These are phyloP conservation scores for Fragum fragum DNA, from an alignment of 2,888 invertebrate species.

Conservation along the genomic window DNA sequence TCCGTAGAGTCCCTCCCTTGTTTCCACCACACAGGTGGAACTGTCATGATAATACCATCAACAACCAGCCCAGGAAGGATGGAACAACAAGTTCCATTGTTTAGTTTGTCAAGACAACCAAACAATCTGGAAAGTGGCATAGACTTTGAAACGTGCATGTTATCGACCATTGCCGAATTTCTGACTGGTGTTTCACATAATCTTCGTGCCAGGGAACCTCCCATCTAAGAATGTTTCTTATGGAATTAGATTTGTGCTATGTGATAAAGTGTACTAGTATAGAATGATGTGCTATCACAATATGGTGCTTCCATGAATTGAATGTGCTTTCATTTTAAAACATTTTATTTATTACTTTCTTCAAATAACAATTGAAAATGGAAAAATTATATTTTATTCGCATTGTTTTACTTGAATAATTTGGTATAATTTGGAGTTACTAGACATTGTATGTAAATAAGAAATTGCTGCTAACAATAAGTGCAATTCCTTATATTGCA, in stretches of 20 bases:
- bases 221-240: not conserved
- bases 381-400: too few species aligned
- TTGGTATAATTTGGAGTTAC: too few species aligned
- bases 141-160: constrained; percentile 14
- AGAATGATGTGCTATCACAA: too few species aligned
- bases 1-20: constrained; percentile 10
- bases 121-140: constrained; percentile 8
- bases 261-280: not conserved
- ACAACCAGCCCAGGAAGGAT: constrained; percentile 12
- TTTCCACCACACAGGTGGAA: constrained; percentile 14
- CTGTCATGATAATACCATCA: not conserved
- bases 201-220: constrained; percentile 1
- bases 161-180: constrained; percentile 23
- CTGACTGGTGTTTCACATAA: constrained; percentile 20
- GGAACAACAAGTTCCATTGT: constrained; percentile 23
- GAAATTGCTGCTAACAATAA: too few species aligned
- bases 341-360: too few species aligned
- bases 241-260: not conserved
- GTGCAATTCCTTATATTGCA: too few species aligned
- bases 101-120: constrained; percentile 15
- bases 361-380: too few species aligned
- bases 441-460: too few species aligned
- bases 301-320: too few species aligned
- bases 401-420: too few species aligned
- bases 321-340: too few species aligned